Percentiles rank a stretch among this genome's conserved stretches.
These are phyloP conservation scores for Tonatia bakeri DNA, from an alignment of 2,113 vertebrate genomes.

Conservation along the genomic window DNA sequence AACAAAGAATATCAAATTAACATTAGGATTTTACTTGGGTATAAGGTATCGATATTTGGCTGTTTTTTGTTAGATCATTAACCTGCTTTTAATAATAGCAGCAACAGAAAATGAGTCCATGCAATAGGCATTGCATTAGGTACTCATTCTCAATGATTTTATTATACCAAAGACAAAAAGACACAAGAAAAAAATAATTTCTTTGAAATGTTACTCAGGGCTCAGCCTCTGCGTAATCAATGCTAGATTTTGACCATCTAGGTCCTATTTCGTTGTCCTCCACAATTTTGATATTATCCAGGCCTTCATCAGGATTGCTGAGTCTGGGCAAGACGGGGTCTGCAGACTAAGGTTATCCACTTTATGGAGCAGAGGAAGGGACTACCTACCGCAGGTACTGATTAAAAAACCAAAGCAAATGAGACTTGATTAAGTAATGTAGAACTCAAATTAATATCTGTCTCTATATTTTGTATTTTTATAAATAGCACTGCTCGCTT, in stretches of 20 bases:
- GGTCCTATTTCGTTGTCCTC: neutral
- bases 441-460: neutral
- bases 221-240: neutral
- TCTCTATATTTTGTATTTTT: neutral
- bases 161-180: neutral
- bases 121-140: neutral
- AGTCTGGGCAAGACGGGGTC: neutral
- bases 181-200: neutral
- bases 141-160: neutral
- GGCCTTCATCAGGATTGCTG: neutral
- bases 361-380: neutral
- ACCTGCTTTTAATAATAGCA: neutral
- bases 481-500: neutral
- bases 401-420: neutral
- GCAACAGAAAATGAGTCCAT: neutral
- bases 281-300: neutral
- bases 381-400: neutral
- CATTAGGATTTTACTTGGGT: neutral
- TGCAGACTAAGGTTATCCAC: neutral
- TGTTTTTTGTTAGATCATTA: neutral
- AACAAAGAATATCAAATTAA: neutral
- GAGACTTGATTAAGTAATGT: neutral
- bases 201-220: neutral
- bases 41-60: neutral
- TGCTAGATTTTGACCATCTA: neutral